Evolutionary conservation across 2,797 vertebrate genomes (phyloP), one percentile per base, ranked within the genome.

Genomic region (Ctenosaura bakeri): DNA sequence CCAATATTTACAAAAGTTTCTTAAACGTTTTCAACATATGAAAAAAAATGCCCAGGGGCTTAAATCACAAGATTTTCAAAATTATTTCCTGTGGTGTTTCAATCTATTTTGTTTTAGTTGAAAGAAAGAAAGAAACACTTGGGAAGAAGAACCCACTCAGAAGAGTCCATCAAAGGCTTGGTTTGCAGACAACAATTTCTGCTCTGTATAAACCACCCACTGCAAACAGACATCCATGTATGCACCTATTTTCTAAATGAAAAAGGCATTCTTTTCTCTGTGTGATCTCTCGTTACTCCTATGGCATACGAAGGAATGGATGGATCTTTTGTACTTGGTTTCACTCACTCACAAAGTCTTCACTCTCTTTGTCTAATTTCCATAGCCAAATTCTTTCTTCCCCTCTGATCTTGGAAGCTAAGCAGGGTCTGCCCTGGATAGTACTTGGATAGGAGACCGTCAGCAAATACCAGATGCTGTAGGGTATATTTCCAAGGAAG

Each of bases 91-190:
- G 35, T 24, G 29, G 81, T 91, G 78, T 73, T 86, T 79, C 7
- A 80, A 91, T 69, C 18, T 78, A 0, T 86, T 94, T 79, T 64
- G 32, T 0, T 64, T 56, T 91, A 59, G 82, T 81, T 0, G 0
- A 80, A 88, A 93, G 66, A 54, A 50, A 93, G 38, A 13, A 46
- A 46, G 42, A 46, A 80, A 73, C 87, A 66, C 29, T 59, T 73
- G 81, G 80, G 62, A 90, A 74, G 91, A 83, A 93, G 73, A 50
- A 85, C 59, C 87, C 80, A 52, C 86, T 90, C 56, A 78, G 29
- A 69, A 16, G 1, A 38, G 64, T 42, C 6, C n/a, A 14, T 76
- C 87, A 52, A 54, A 90, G 32, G 50, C 26, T 85, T 24, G 86
- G 54, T 66, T 92, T 85, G n/a, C 1, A 7, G 69, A 79, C 26